A percentile compares a stretch with the other conserved stretches of the same genome.
Evolutionary conservation across 2,113 vertebrate species (phyloP).

Genomic region (Daboia siamensis): DNA sequence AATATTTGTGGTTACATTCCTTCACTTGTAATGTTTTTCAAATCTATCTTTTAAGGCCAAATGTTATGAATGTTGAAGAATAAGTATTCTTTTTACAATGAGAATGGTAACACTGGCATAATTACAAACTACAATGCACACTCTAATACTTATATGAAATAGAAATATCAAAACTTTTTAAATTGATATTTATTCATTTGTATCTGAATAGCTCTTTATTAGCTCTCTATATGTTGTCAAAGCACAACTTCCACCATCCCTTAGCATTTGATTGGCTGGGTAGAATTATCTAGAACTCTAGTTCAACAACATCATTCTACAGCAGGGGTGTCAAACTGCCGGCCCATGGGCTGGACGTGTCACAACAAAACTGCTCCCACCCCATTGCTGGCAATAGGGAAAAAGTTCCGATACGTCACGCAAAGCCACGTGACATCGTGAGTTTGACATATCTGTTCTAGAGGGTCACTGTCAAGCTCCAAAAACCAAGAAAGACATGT

Average conservation of each 20-base stretch:
- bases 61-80: slow-evolving; percentile 17
- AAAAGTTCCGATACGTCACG: no score
- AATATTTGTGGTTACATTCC: not conserved
- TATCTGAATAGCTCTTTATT: not conserved
- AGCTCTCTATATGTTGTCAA: not conserved
- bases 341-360: no score
- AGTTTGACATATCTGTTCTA: not conserved
- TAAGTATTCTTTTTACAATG: not conserved
- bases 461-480: not conserved
- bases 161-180: slow-evolving; percentile 5
- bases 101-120: not conserved
- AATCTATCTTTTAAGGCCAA: not conserved
- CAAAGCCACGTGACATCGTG: no score
- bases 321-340: no score
- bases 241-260: not conserved
- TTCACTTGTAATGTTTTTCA: slow-evolving; percentile 11
- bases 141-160: not conserved
- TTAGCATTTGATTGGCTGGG: not conserved
- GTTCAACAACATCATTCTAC: not conserved
- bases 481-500: not conserved
- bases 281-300: not conserved
- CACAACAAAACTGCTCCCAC: no score
- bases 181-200: not conserved
- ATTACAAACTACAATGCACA: not conserved
- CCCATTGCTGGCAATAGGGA: no score